Conservation (phyloP, 2,797 vertebrate species). For the Halcyon badia region DNA sequence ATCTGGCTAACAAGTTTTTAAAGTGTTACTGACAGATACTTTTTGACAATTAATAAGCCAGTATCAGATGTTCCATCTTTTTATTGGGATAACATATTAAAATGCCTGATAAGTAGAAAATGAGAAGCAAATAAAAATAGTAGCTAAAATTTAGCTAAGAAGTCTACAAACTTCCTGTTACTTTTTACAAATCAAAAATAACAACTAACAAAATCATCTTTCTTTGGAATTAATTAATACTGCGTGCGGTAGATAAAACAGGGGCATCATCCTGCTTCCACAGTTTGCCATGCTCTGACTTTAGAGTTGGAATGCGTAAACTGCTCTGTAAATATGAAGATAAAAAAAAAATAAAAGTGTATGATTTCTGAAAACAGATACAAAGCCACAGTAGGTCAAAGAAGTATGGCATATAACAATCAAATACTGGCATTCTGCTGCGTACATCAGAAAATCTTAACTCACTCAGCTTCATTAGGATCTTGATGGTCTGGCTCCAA, state of each 20-base stretch:
- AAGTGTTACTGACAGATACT: not conserved
- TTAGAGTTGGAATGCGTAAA: not conserved
- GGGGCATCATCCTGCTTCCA: not conserved
- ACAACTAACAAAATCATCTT: not conserved
- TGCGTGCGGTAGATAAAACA: not conserved
- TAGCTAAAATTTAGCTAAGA: not conserved
- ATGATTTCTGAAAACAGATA: not conserved
- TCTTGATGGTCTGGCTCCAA: not conserved
- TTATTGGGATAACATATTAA: not conserved
- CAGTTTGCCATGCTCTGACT: not conserved
- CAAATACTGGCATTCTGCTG: not conserved
- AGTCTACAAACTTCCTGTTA: not conserved
- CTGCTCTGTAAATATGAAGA: not conserved
- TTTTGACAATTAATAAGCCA: not conserved
- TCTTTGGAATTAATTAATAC: not conserved
- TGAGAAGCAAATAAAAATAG: not conserved
- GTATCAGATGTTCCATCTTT: not conserved
- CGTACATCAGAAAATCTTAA: not conserved
- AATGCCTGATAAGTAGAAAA: not conserved
- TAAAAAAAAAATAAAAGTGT: not conserved
- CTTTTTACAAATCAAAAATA: not conserved
- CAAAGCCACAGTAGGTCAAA: not conserved
- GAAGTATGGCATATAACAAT: not conserved
- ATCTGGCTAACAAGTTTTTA: constrained; percentile 31
- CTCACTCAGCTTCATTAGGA: not conserved